Percentiles rank a stretch among this genome's conserved stretches.
Evolutionary conservation across 2,113 vertebrate genomes (phyloP).

Genomic region (Misgurnus anguillicaudatus): DNA sequence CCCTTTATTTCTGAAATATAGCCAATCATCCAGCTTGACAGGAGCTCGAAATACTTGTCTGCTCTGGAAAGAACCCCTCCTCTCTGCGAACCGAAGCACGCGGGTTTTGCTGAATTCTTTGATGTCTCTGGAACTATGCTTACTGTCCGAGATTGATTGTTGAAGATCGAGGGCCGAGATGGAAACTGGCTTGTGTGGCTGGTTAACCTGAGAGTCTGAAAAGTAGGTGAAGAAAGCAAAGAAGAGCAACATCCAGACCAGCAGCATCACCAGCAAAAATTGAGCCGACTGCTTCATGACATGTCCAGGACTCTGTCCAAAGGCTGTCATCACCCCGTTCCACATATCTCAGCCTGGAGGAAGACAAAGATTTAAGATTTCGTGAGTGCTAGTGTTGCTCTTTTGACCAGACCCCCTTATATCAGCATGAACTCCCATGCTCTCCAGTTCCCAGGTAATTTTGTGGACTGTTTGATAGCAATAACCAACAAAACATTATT

Average conservation of each 20-base stretch:
- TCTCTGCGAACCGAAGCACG: not conserved
- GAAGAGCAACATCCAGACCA: slow-evolving; percentile 80
- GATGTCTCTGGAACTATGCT: slow-evolving; percentile 66
- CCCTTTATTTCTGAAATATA: not conserved
- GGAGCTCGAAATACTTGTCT: not conserved
- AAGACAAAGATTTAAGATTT: not conserved
- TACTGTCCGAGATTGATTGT: slow-evolving; percentile 53
- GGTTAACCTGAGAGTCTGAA: slow-evolving; percentile 72
- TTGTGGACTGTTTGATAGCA: too few relatives aligned
- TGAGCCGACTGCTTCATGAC: slow-evolving; percentile 83
- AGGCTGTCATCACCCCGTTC: not conserved
- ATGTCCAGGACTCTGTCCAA: not conserved
- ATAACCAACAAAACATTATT: too few relatives aligned
- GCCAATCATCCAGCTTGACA: not conserved
- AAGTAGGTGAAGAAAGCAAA: slow-evolving; percentile 79
- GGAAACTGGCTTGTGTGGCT: slow-evolving; percentile 62
- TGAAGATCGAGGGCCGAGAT: not conserved
- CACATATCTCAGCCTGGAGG: not conserved
- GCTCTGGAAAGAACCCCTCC: not conserved
- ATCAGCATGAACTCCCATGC: too few relatives aligned
- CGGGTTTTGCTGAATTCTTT: slow-evolving; percentile 38
- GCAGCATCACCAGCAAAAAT: slow-evolving; percentile 78
- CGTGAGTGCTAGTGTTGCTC: too few relatives aligned
- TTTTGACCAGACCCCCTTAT: too few relatives aligned
- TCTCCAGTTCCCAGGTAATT: too few relatives aligned